phyloP scores from a whole-genome alignment of 2,888 invertebrate species.

The Invenusta paracnida region DNA sequence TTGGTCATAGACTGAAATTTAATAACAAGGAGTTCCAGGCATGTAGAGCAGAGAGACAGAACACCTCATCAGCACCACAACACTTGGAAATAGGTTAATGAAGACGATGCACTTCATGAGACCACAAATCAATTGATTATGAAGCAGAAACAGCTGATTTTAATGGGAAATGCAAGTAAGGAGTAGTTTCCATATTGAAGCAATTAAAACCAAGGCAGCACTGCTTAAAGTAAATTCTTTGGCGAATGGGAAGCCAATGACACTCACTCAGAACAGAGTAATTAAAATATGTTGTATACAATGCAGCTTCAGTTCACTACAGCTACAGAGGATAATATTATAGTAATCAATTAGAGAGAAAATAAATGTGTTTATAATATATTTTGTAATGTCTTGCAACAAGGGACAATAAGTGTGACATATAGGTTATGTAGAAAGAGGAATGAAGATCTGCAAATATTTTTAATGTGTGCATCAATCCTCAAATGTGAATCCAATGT shows the following conservation, averaged over 20 bases:
- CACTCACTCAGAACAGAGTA: background rate
- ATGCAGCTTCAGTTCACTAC: background rate
- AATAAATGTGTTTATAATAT: background rate
- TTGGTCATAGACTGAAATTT: too few relatives aligned
- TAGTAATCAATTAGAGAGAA: background rate
- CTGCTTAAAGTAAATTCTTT: background rate
- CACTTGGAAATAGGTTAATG: background rate
- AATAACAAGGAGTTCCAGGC: background rate
- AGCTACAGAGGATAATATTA: background rate
- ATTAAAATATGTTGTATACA: background rate
- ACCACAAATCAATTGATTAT: background rate
- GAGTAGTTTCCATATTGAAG: background rate
- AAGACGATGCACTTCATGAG: background rate
- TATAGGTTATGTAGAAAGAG: background rate
- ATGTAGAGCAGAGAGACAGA: background rate
- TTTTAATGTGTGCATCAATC: slow-evolving; percentile 10
- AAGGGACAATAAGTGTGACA: background rate
- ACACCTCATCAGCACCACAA: background rate
- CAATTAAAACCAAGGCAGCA: background rate
- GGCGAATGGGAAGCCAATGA: background rate
- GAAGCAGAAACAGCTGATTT: background rate
- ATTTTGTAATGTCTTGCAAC: background rate
- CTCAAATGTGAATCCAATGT: background rate
- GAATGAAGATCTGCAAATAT: slow-evolving; percentile 6
- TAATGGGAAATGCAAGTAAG: background rate